These are phyloP conservation scores for Sipha flava DNA, from an alignment of 1,140 invertebrate genomes.

Conservation along the genomic window DNA sequence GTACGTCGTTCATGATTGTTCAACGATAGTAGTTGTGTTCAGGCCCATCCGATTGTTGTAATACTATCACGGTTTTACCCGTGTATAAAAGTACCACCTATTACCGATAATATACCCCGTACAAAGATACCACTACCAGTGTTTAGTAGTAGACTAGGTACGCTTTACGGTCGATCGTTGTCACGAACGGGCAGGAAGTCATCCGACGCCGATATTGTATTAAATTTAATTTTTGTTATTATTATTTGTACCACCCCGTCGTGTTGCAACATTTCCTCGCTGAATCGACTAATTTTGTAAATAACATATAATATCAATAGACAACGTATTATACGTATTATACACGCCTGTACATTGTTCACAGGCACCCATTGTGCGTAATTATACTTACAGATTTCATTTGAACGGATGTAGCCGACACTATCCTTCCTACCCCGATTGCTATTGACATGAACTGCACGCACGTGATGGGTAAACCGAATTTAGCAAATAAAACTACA, in stretches of 20 bases:
- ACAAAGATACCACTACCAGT: not conserved
- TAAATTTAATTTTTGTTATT: not conserved
- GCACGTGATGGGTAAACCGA: no score
- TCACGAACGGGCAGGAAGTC: conserved; percentile 7
- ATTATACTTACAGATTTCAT: no score
- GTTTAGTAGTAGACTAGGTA: not conserved
- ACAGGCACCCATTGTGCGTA: no score
- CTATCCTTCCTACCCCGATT: no score
- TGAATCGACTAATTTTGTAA: not conserved
- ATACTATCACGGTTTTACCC: not conserved
- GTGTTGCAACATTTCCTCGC: not conserved
- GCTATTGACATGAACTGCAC: no score
- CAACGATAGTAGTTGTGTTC: no score
- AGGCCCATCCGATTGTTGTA: not conserved
- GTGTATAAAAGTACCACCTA: not conserved
- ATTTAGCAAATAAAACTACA: no score
- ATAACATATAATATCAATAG: no score
- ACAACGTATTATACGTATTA: no score
- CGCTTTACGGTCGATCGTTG: not conserved
- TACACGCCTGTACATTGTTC: no score
- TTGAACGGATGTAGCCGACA: no score
- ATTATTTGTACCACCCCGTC: not conserved
- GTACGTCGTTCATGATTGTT: no score
- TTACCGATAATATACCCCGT: not conserved
- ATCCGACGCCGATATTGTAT: not conserved